A percentile compares a stretch with the other conserved stretches of the same genome.
Evolutionary conservation across 92 coral and sea anemone species (phyloP).

Genomic region (Virgularia gustaviana): DNA sequence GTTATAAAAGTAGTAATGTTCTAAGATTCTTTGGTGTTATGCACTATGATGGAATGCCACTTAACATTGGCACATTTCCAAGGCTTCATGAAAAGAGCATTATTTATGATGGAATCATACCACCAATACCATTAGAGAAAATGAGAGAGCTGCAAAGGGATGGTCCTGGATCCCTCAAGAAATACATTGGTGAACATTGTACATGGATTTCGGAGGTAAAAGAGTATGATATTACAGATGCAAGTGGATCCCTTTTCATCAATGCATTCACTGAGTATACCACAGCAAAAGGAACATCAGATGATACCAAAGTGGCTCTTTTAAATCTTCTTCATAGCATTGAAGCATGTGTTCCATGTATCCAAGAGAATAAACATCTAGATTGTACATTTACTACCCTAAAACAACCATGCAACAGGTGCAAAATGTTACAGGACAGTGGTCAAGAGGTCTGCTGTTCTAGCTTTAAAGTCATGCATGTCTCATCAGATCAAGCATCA

Average conservation of each 20-base stretch:
- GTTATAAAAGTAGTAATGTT: constrained; percentile 17
- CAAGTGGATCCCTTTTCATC: constrained; percentile 36
- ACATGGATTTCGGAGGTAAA: constrained; percentile 41
- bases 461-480: constrained; percentile 28
- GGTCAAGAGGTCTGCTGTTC: constrained; percentile 21
- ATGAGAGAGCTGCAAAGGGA: not conserved
- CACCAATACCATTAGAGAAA: not conserved
- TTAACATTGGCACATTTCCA: constrained; percentile 35
- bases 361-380: not conserved
- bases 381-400: constrained; percentile 29
- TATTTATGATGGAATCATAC: not conserved
- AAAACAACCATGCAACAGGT: constrained; percentile 36
- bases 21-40: constrained; percentile 15
- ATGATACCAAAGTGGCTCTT: constrained; percentile 32
- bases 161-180: not conserved
- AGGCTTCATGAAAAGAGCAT: not conserved
- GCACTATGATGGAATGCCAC: constrained; percentile 60
- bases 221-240: constrained; percentile 54
- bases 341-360: constrained; percentile 26
- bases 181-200: constrained; percentile 8
- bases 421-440: constrained; percentile 36
- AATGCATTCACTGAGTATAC: constrained; percentile 47
- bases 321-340: constrained; percentile 26
- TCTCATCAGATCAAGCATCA: constrained; percentile 41
- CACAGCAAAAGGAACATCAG: constrained; percentile 33